These are phyloP conservation scores for Acridotheres tristis DNA, from an alignment of 2,797 vertebrate genomes.

Conservation along the genomic window DNA sequence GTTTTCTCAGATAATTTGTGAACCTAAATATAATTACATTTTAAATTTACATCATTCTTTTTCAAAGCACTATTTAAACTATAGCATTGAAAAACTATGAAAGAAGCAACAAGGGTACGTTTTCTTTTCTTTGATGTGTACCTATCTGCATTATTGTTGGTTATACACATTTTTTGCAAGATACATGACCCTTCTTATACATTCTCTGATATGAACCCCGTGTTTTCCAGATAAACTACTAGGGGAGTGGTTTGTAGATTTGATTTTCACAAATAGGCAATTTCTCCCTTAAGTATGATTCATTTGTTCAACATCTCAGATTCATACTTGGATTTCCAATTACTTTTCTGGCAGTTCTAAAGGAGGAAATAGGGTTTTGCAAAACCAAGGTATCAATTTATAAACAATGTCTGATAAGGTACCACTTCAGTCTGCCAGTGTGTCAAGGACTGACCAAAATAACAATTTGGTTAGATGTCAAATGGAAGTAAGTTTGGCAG, in stretches of 20 bases:
- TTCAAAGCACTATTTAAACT: neutral
- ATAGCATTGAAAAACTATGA: neutral
- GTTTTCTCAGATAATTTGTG: conserved; percentile 17
- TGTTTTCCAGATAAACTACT: neutral
- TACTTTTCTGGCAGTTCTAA: neutral
- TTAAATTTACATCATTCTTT: conserved; percentile 10
- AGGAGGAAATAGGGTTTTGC: neutral
- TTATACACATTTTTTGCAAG: neutral
- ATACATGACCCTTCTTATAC: neutral
- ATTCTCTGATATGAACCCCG: neutral
- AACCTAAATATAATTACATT: conserved; percentile 18
- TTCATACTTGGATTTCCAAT: neutral
- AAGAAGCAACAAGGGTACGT: neutral
- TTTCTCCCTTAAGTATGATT: neutral
- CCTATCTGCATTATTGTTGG: neutral
- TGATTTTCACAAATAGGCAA: neutral
- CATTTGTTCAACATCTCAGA: neutral
- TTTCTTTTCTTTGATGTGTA: neutral
- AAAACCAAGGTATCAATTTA: neutral
- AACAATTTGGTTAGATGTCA: neutral
- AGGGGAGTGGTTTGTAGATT: neutral
- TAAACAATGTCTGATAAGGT: neutral
- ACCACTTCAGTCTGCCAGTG: neutral
- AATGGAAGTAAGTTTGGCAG: neutral
- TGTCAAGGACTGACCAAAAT: neutral